Percentiles rank a stretch among this genome's conserved stretches.
phyloP scores from a whole-genome alignment of 37 sponge, comb jelly and placozoan species.

The Oscarella lobularis region DNA sequence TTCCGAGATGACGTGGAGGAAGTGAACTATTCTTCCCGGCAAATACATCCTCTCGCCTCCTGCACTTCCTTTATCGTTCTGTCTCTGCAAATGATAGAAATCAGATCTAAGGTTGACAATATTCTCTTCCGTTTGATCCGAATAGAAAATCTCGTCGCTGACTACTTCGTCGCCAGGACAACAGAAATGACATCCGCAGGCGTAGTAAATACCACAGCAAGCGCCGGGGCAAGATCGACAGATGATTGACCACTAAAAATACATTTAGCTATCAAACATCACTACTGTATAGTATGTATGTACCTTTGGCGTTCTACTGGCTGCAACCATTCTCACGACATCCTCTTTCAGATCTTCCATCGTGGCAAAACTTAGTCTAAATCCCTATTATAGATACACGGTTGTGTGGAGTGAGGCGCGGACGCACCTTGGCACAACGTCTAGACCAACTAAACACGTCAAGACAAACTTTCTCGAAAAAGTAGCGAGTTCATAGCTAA shows the following conservation, averaged over 20 bases:
- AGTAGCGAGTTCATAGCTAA: not conserved
- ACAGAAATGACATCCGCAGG: not conserved
- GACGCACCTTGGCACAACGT: not conserved
- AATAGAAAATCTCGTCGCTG: not conserved
- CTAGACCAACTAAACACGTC: conserved; percentile 1
- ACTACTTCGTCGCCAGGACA: conserved; percentile 1
- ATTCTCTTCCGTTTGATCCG: not conserved
- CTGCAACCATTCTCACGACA: not conserved
- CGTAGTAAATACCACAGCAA: not conserved
- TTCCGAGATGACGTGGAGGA: too few species aligned
- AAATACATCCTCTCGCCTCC: not conserved
- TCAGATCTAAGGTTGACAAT: not conserved
- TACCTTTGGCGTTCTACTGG: not conserved
- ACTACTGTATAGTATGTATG: not conserved
- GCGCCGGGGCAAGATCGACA: not conserved
- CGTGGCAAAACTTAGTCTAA: not conserved
- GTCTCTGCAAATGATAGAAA: not conserved
- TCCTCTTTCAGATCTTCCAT: not conserved
- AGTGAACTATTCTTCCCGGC: not conserved
- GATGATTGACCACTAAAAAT: not conserved
- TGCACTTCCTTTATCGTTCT: not conserved
- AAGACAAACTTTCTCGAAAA: not conserved
- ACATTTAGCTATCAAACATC: not conserved
- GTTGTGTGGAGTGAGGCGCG: too few species aligned
- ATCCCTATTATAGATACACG: too few species aligned